Evolutionary conservation across 2,888 invertebrate genomes (phyloP).

Genomic region (Lordiphosa andalusiaca): DNA sequence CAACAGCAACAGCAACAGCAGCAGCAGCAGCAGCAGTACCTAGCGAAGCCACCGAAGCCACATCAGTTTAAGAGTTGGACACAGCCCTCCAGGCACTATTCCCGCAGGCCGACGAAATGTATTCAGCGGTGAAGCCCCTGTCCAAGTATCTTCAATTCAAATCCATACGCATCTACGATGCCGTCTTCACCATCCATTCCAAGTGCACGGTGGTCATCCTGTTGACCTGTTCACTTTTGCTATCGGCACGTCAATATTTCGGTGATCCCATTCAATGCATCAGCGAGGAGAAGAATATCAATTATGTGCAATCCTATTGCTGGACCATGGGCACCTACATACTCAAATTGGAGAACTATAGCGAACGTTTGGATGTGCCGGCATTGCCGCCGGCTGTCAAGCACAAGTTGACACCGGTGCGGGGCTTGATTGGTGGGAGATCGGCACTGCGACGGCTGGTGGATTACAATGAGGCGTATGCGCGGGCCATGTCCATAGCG

Average conservation of each 20-base stretch:
- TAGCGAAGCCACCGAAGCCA: constrained; percentile 1
- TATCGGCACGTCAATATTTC: constrained; percentile 91
- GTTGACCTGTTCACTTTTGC: constrained; percentile 86
- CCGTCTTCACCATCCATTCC: constrained; percentile 88
- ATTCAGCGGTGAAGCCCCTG: constrained; percentile 85
- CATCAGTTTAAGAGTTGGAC: constrained; percentile 46
- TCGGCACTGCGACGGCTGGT: constrained; percentile 18
- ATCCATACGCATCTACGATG: constrained; percentile 86
- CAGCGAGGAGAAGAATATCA: constrained; percentile 82
- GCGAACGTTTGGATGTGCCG: neutral
- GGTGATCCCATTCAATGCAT: constrained; percentile 92
- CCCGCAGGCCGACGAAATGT: constrained; percentile 81
- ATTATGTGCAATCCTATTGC: constrained; percentile 88
- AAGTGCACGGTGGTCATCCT: constrained; percentile 86
- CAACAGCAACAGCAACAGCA: neutral
- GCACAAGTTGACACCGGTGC: constrained; percentile 1
- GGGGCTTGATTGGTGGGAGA: neutral
- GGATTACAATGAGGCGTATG: constrained; percentile 52
- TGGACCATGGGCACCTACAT: constrained; percentile 90
- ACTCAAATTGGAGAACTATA: constrained; percentile 36
- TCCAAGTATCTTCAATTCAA: constrained; percentile 83
- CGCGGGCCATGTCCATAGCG: constrained; percentile 53
- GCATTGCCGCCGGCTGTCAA: neutral
- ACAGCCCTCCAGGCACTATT: constrained; percentile 48
- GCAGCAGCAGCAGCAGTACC: neutral